phyloP scores from a whole-genome alignment of 2,888 invertebrate species.

The Epiblema foenella region DNA sequence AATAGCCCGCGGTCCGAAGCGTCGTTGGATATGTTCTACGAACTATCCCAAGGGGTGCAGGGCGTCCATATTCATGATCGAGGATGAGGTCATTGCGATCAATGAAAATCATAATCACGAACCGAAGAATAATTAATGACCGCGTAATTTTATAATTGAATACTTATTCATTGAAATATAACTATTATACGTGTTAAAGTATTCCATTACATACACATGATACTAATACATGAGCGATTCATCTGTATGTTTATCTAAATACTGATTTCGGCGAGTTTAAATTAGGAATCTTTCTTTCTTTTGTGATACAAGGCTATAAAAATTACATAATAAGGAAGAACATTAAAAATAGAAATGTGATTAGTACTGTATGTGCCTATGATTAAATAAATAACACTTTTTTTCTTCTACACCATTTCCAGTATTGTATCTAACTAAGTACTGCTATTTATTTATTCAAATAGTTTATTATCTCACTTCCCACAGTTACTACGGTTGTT shows the following conservation, averaged over 20 bases:
- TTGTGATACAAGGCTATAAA: too few species aligned
- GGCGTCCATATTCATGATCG: conserved; percentile 16
- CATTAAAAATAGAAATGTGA: neutral
- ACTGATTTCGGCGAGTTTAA: too few species aligned
- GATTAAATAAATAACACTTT: neutral
- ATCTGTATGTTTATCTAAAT: too few species aligned
- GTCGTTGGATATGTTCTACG: conserved; percentile 36
- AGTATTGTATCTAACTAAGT: neutral
- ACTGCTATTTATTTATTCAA: neutral
- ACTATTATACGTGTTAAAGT: too few species aligned
- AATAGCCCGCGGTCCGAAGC: conserved; percentile 4
- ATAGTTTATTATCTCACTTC: too few species aligned
- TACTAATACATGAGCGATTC: neutral
- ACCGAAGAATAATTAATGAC: neutral
- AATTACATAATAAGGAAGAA: too few species aligned
- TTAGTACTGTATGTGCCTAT: neutral
- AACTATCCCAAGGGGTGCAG: conserved; percentile 33
- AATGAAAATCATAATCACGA: conserved; percentile 22
- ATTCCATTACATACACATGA: too few species aligned
- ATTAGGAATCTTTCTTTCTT: too few species aligned
- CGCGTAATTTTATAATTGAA: neutral
- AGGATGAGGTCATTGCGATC: conserved; percentile 18
- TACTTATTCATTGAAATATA: neutral
- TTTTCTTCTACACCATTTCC: too few species aligned
- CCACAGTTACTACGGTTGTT: too few species aligned